Percentiles rank a stretch among this genome's conserved stretches.
These are phyloP conservation scores for Anser cygnoides DNA, from an alignment of 2,113 vertebrate genomes.

Conservation along the genomic window DNA sequence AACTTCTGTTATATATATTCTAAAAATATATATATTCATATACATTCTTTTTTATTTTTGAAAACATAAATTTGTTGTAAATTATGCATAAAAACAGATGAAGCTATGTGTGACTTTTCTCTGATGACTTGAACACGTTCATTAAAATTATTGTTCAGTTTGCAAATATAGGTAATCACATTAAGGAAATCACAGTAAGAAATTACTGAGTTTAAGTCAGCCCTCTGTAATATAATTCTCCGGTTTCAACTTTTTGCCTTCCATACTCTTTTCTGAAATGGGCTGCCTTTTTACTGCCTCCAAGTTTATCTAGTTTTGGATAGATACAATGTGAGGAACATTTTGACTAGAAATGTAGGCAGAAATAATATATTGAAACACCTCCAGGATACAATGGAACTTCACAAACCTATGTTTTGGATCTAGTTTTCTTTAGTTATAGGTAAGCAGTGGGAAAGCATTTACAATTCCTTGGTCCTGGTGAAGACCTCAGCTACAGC, in stretches of 20 bases:
- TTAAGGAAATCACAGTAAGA: background rate
- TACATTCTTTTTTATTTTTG: background rate
- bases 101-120: background rate
- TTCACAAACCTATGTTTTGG: background rate
- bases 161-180: background rate
- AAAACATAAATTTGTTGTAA: background rate
- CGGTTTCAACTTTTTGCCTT: background rate
- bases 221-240: background rate
- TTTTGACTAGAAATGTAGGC: background rate
- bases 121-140: background rate
- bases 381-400: background rate
- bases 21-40: background rate
- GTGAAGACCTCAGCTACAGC: background rate
- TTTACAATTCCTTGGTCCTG: background rate
- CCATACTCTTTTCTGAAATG: background rate
- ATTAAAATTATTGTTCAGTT: background rate
- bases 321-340: background rate
- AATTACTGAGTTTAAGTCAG: background rate
- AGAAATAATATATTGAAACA: background rate
- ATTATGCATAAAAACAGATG: background rate
- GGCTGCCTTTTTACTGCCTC: background rate
- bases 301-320: background rate
- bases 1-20: background rate
- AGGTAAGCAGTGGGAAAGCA: background rate
- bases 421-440: background rate